Percentiles rank a stretch among this genome's conserved stretches.
phyloP scores from a whole-genome alignment of 2,888 invertebrate genomes.

The Spilarctia lutea region DNA sequence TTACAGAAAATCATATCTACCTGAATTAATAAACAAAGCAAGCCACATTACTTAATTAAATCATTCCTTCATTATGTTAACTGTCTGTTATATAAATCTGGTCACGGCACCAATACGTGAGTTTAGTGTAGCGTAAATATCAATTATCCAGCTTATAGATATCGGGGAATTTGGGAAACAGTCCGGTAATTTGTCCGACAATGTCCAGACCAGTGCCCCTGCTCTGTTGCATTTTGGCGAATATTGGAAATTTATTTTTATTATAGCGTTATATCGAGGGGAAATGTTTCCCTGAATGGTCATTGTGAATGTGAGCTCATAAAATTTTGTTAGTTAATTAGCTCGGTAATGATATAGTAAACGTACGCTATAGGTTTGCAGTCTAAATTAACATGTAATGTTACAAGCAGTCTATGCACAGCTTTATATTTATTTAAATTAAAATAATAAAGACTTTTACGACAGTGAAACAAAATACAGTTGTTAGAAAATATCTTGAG shows the following conservation, averaged over 20 bases:
- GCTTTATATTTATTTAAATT: background rate
- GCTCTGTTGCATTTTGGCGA: slow-evolving; percentile 68
- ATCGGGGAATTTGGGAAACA: slow-evolving; percentile 72
- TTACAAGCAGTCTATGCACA: background rate
- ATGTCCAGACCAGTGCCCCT: slow-evolving; percentile 44
- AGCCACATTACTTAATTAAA: slow-evolving; percentile 37
- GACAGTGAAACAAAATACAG: background rate
- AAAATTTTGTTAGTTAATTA: slow-evolving; percentile 68
- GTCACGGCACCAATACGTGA: slow-evolving; percentile 59
- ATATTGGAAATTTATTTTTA: slow-evolving; percentile 83
- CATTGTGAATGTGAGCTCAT: slow-evolving; percentile 59
- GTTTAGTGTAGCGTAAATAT: slow-evolving; percentile 81
- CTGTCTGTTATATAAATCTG: slow-evolving; percentile 67
- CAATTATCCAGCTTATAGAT: slow-evolving; percentile 73
- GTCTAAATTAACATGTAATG: background rate
- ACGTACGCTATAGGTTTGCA: background rate
- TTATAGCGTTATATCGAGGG: slow-evolving; percentile 67
- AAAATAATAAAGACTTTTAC: background rate
- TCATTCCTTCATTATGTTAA: slow-evolving; percentile 56
- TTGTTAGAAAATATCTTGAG: too few species aligned
- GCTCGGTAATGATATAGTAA: slow-evolving; percentile 44
- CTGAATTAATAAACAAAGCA: slow-evolving; percentile 23
- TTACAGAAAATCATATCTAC: background rate
- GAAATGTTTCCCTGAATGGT: slow-evolving; percentile 63
- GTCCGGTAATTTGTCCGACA: slow-evolving; percentile 68